Evolutionary conservation across 2,888 invertebrate genomes (phyloP).

Genomic region (Drosophila neonasuta): DNA sequence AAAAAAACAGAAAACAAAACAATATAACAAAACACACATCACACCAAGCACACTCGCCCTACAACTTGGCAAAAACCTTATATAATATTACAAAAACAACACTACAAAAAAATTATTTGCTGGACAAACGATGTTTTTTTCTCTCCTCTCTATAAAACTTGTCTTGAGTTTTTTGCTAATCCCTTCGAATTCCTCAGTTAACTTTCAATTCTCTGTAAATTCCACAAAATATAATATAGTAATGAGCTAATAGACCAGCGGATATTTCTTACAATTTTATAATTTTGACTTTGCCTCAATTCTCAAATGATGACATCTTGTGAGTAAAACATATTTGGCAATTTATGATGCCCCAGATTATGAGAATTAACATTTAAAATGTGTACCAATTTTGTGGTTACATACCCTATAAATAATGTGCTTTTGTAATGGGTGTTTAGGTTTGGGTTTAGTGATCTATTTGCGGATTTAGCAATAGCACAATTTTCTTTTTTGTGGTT

Average conservation of each 20-base stretch:
- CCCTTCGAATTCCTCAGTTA: slow-evolving; percentile 46
- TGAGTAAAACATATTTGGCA: slow-evolving; percentile 5
- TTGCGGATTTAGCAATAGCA: too few relatives aligned
- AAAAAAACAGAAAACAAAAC: slow-evolving; percentile 7
- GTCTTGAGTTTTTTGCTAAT: slow-evolving; percentile 14
- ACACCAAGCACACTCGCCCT: slow-evolving; percentile 28
- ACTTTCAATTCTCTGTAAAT: slow-evolving; percentile 11
- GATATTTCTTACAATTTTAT: slow-evolving; percentile 7
- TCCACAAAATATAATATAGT: background rate
- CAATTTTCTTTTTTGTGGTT: too few relatives aligned
- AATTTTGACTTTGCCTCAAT: slow-evolving; percentile 11
- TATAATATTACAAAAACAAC: slow-evolving; percentile 39
- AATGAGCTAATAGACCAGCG: slow-evolving; percentile 2
- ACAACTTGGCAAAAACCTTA: slow-evolving; percentile 36
- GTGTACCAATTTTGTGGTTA: slow-evolving; percentile 10
- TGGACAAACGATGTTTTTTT: slow-evolving; percentile 38
- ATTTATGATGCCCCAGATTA: slow-evolving; percentile 17
- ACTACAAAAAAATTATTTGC: slow-evolving; percentile 22
- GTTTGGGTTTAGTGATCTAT: background rate
- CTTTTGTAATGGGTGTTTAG: slow-evolving; percentile 2
- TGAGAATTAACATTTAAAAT: slow-evolving; percentile 11
- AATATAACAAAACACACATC: slow-evolving; percentile 34
- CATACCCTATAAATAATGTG: slow-evolving; percentile 1
- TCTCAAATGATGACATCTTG: slow-evolving; percentile 21
- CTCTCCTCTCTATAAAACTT: slow-evolving; percentile 10